phyloP scores from a whole-genome alignment of 2,113 vertebrate species.

The Phasianus colchicus region DNA sequence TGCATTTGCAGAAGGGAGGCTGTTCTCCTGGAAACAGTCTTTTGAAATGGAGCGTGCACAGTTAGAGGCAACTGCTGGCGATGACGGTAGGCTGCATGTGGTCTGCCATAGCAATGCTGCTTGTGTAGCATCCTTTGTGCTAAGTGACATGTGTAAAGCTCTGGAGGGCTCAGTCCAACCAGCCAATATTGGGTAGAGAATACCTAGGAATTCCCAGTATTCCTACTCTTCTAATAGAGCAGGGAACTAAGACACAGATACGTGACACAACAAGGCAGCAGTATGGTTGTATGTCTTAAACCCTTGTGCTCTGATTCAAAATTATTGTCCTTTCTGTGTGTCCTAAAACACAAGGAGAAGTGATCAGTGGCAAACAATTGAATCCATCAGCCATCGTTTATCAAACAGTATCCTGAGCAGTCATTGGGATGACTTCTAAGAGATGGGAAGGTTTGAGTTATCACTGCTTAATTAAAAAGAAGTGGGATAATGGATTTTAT shows the following conservation, averaged over 20 bases:
- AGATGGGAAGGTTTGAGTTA: neutral
- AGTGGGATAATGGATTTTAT: neutral
- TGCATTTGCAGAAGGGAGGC: neutral
- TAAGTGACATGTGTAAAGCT: fast-evolving
- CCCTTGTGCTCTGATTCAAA: neutral
- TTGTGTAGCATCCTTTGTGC: neutral
- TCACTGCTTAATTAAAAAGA: neutral
- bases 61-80: conserved; percentile 1
- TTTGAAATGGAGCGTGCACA: conserved; percentile 14
- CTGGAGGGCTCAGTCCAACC: fast-evolving
- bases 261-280: neutral
- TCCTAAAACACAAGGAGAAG: neutral
- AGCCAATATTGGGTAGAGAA: fast-evolving
- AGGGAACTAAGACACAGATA: fast-evolving
- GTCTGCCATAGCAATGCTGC: neutral
- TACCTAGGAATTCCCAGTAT: neutral
- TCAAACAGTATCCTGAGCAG: neutral
- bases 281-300: fast-evolving
- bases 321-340: fast-evolving
- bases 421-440: neutral
- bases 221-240: fast-evolving
- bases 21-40: neutral
- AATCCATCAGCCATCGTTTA: neutral
- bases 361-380: fast-evolving
- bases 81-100: neutral